Evolutionary conservation across 2,888 invertebrate species (phyloP), one percentile per base, ranked within the genome.

Genomic region (Drosophila picticornis): DNA sequence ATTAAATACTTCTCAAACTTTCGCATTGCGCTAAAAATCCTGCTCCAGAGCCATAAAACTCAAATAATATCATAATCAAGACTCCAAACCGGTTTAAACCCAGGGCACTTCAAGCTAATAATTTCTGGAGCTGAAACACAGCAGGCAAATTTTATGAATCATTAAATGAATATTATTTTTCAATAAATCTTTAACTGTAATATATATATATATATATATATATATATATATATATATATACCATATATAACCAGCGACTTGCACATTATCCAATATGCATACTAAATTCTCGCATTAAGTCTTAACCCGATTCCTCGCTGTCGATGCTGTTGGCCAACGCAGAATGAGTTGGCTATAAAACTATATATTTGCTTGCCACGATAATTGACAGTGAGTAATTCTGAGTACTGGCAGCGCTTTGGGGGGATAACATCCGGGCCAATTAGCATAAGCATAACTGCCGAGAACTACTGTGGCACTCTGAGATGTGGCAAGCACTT

Each of bases 401-500:
- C 25, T 46, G 7, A 0, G 22, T 22, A 38, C 32, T 16, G 10
- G 13, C 36, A 29, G 43, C 55, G 11, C 34, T n/a, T 52, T 48
- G 11, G 29, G 7, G 63, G 57, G 19, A 38, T 43, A 55, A 55
- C 52, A 46, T 58, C 22, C 31, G 55, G 48, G 3, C 38, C 22
- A 77, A 70, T 75, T 64, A 67, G 66, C 65, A 36, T 50, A 48
- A 40, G 29, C 25, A 16, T 19, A 29, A 19, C 31, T 55, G 25
- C 16, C 36, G 38, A 38, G 29, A 46, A 61, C 27, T 64, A 62
- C 53, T 29, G n/a, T n/a, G n/a, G n/a, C n/a, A n/a, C n/a, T n/a
- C n/a, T n/a, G 38, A 51, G 48, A 36, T 16, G 65, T 40, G 19
- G n/a, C 57, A 51, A 62, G 67, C 63, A 78, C 72, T 68, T 29